Evolutionary conservation across 2,113 vertebrate genomes (phyloP), one percentile per base, ranked within the genome.

Genomic region (Atherinomorus stipes): DNA sequence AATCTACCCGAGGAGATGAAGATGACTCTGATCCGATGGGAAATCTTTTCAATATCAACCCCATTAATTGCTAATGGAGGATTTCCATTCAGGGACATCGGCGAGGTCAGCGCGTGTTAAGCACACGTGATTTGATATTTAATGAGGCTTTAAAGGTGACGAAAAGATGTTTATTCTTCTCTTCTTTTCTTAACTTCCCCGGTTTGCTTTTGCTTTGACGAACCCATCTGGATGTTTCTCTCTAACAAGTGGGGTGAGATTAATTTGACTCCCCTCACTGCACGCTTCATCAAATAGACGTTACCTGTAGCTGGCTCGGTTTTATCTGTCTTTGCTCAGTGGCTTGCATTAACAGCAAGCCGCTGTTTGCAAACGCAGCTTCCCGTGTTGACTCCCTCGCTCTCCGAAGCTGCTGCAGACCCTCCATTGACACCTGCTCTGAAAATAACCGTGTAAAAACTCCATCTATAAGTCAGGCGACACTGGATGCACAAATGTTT

Each of bases 21-120:
- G 81, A 83, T 23, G 72, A 22, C 37, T 71, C 50, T n/a, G 45
- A 83, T 47, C 84, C 74, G 0, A 68, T 78, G 89, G 82, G 86
- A 87, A 84, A 81, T 87, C 76, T 78, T 51, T 38, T 63, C 73
- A 76, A 81, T 57, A 84, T 76, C 71, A 86, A 87, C 83, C 68
- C 31, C 71, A 71, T 86, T 81, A 86, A 86, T 85, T 84, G 70
- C 75, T 80, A 69, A 89, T 62, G 40, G 13, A 19, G 21, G 37
- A 69, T 74, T 71, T 60, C n/a, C 1, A 47, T 34, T 71, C 61
- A 51, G 56, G 62, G 61, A 44, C 7, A 11, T 69, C 26, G 11
- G 38, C 15, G 63, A 71, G 69, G 70, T 42, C 70, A 52, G 75
- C 16, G 1, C 56, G 31, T 65, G 76, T 53, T 44, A 23, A 49